Evolutionary conservation across 2,888 invertebrate genomes (phyloP), one percentile per base, ranked within the genome.

Genomic region (Amblyteles armatorius): DNA sequence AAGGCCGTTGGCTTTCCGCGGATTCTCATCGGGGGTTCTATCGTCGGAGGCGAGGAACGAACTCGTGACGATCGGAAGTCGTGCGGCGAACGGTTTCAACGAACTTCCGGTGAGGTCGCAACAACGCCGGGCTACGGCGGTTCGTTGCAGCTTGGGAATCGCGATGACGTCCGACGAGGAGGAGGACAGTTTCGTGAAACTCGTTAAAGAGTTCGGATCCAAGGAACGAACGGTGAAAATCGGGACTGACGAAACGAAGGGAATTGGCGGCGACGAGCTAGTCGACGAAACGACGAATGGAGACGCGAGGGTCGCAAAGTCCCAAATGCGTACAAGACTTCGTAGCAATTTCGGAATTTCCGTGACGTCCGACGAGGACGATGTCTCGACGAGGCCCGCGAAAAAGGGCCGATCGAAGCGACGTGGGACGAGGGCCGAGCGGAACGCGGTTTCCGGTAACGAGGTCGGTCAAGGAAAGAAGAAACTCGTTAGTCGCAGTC

Each of bases 121-220:
- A 16, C 40, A 22, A 26, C 13, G 22, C 29, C n/a, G 52, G 2
- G 13, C 22, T 13, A 69, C 44, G 13, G n/a, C 22, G 22, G 22
- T n/a, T 44, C 40, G 74, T 7, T 63, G 44, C n/a, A 65, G 1
- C 65, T 33, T 71, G n/a, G 19, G 19, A 71, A 76, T 80, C 67
- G 33, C 50, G 19, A 29, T 74, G 6, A 0, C 63, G 16, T 44
- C 44, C 29, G 52, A 55, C 16, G 52, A 55, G 16, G 72, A 74
- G 13, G 69, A 74, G n/a, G 69, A 81, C 29, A 16, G 26, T 36
- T 76, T 69, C 6, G 50, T 7, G 7, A 69, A 48, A 44, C 29
- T 72, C 55, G 19, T 72, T n/a, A 29, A 36, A 63, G 3, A 67
- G 19, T 48, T 52, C n/a, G 36, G 44, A 13, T 19, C 65, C n/a